Base-by-base conservation (phyloP, 2,113 vertebrate species). In the Nannobrachium achirus region DNA sequence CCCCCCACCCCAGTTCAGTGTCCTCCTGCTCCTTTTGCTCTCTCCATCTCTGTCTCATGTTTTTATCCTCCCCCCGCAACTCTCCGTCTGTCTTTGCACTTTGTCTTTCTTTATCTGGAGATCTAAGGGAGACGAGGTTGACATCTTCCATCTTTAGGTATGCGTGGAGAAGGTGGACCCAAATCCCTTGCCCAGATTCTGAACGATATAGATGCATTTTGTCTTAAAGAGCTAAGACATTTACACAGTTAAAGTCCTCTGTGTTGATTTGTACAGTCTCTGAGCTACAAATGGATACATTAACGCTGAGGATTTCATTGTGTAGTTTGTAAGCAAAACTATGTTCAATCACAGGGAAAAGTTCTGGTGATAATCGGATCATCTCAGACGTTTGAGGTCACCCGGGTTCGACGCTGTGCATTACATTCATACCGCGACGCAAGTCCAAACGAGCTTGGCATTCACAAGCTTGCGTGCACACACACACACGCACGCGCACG, bases 1-100 rank as follows among this genome's bases (percentile, higher is more conserved):
- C 56, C 55, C 69, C 66, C 82, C 20, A 9, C 65, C 69, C 56
- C 59, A 52, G 7, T 45, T 72, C 58, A 39, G 69, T 52, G 2
- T 73, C 61, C 52, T 57, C 51, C 20, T 10, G 20, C 13, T 11
- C 38, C 10, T 7, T 41, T 73, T 33, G 19, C 18, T 56, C 40
- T 59, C 42, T 3, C 0, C 16, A 11, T 66, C 39, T 60, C 75
- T 59, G 15, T 48, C 16, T 66, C 15, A 16, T 64, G 48, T n/a
- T n/a, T n/a, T n/a, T n/a, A 5, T 16, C 9, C 10, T 10, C 6
- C 14, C 1, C 25, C 2, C 18, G 10, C 18, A 56, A 71, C 62
- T 25, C 49, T 46, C 56, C 64, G 14, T 8, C 20, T 69, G 41
- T 41, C n/a, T 51, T 33, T 33, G 2, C 25, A 33, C 20, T 46